Base-by-base conservation (phyloP, 2,797 vertebrate genomes). In the Malurus leucopterus region DNA sequence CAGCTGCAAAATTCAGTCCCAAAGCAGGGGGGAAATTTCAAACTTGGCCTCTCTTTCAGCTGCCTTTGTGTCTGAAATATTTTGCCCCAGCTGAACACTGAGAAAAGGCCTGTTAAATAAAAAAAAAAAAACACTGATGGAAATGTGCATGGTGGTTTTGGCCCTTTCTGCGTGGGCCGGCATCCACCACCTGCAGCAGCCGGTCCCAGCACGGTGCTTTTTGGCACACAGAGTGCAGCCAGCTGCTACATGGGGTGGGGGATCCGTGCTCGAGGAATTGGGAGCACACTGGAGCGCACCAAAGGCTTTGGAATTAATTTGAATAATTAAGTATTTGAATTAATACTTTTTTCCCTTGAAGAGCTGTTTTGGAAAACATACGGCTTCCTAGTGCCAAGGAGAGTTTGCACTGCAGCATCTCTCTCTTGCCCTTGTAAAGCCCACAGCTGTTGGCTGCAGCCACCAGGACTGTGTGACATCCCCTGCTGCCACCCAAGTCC, bases 1-100 rank as follows among this genome's bases (percentile, higher is more conserved):
- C 85, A 90, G 87, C 89, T 92, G 89, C 89, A 89, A 91, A 89
- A 92, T 84, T 69, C 73, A 86, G 73, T 88, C 93, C 85, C 83
- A 88, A 67, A 91, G 61, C 70, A 20, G 55, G 29, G 41, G 44
- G 59, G 32, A 30, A 77, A 71, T 43, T 53, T 22, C 54, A 79
- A 65, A 81, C 34, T 58, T 86, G 80, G 67, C 86, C 49, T 73
- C 41, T 79, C 77, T 55, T 67, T 62, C 49, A 9, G 9, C 65
- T 67, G 73, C 55, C 30, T 88, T 80, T 88, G 62, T 80, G 57
- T 69, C 49, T 72, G 62, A 62, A 29, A 72, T 24, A 19, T 61
- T 88, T 89, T 79, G 46, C 55, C 40, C 53, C 47, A 72, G 51
- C 51, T 81, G 80, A 86, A 85, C 43, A 55, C 44, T 17, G 29